phyloP scores from a whole-genome alignment of 1,140 invertebrate species.

The Phocides pigmalion region DNA sequence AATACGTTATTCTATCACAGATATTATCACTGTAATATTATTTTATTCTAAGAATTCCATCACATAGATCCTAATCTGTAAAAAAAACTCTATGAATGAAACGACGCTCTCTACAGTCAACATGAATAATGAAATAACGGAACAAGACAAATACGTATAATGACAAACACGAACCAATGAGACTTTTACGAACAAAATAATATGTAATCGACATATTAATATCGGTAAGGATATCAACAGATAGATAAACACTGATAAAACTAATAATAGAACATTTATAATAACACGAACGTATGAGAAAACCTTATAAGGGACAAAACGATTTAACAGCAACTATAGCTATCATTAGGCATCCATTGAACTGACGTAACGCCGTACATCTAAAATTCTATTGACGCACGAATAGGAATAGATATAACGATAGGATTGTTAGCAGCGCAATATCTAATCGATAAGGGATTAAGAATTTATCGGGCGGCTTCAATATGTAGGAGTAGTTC shows the following conservation, averaged over 20 bases:
- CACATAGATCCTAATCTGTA: conserved; percentile 9
- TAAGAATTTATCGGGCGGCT: conserved; percentile 11
- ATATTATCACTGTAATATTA: conserved; percentile 39
- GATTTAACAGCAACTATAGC: neutral
- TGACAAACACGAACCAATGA: neutral
- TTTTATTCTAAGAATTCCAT: conserved; percentile 15
- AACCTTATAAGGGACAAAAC: conserved; percentile 18
- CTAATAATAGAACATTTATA: neutral
- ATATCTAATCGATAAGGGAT: conserved; percentile 38
- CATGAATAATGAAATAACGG: too few species aligned
- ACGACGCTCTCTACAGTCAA: neutral
- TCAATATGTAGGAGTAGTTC: conserved; percentile 7
- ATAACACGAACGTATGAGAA: conserved; percentile 12
- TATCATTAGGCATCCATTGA: conserved; percentile 17
- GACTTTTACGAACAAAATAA: neutral
- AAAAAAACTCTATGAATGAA: neutral
- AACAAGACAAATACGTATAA: neutral
- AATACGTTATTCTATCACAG: conserved; percentile 47
- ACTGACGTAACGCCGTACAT: conserved; percentile 45
- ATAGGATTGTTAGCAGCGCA: conserved; percentile 26
- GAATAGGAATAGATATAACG: conserved; percentile 23
- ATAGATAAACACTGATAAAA: conserved; percentile 13
- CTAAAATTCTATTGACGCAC: conserved; percentile 54
- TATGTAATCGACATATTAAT: neutral
- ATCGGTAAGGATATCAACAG: neutral